Evolutionary conservation across 2,888 invertebrate species (phyloP).

Genomic region (Elegia similella): DNA sequence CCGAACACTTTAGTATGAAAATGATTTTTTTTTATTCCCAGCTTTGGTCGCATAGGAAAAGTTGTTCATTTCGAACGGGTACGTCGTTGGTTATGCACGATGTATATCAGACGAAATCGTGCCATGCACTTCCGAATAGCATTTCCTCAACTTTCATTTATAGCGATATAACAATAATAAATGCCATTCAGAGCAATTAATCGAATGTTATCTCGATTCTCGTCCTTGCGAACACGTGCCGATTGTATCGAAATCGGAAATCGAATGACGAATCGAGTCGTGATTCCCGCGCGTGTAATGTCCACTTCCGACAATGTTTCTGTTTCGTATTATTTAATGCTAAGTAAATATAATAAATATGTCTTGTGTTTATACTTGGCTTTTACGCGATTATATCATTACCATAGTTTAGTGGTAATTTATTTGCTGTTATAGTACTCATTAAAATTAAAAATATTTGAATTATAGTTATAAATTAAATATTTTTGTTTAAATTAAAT

Average conservation of each 20-base stretch:
- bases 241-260: constrained; percentile 30
- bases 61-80: too few species aligned
- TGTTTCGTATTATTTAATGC: constrained; percentile 8
- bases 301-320: constrained; percentile 22
- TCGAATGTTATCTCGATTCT: constrained; percentile 14
- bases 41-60: too few species aligned
- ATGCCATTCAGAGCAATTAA: constrained; percentile 16
- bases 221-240: constrained; percentile 19
- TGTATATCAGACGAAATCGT: neutral
- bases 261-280: constrained; percentile 24
- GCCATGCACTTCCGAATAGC: neutral
- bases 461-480: too few species aligned
- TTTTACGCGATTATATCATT: neutral
- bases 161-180: constrained; percentile 1
- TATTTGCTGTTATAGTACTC: neutral
- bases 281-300: constrained; percentile 15
- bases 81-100: too few species aligned
- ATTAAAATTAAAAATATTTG: too few species aligned
- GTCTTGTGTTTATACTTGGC: constrained; percentile 5
- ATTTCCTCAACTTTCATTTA: constrained; percentile 8
- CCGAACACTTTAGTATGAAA: too few species aligned
- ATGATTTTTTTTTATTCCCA: too few species aligned
- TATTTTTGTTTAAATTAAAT: too few species aligned
- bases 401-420: neutral
- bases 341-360: constrained; percentile 8